These are phyloP conservation scores for Tetranychus urticae DNA, from an alignment of 1,140 invertebrate genomes.

Conservation along the genomic window DNA sequence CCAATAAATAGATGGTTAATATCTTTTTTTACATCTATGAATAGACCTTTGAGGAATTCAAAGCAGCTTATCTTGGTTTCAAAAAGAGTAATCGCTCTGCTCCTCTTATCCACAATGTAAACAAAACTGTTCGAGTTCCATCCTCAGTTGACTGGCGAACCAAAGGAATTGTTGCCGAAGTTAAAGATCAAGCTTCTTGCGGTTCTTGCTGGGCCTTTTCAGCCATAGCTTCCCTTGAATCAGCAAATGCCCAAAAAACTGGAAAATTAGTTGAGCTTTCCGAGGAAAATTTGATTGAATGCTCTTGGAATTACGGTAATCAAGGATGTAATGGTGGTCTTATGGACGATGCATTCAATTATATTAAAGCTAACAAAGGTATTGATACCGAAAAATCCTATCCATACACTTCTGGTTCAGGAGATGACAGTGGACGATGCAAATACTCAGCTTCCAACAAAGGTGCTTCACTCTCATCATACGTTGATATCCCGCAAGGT, in stretches of 20 bases:
- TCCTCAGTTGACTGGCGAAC: constrained; percentile 19
- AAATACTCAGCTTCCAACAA: constrained; percentile 20
- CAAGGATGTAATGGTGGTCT: constrained; percentile 84
- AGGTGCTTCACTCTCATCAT: constrained; percentile 10
- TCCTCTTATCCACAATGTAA: not conserved
- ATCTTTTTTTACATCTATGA: not conserved
- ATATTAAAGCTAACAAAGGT: constrained; percentile 30
- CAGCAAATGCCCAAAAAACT: constrained; percentile 67
- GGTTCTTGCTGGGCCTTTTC: constrained; percentile 85
- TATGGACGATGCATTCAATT: constrained; percentile 56
- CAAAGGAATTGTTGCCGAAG: constrained; percentile 37
- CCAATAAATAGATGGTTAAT: not conserved
- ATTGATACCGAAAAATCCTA: too few species aligned
- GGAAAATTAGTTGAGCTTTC: constrained; percentile 67
- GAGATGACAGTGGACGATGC: too few species aligned
- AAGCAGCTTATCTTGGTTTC: not conserved
- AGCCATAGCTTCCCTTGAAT: constrained; percentile 75
- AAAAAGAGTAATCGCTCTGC: constrained; percentile 9
- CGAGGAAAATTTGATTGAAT: constrained; percentile 94
- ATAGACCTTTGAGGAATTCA: not conserved
- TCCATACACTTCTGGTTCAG: too few species aligned
- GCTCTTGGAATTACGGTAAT: constrained; percentile 54
- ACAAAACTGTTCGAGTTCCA: constrained; percentile 22
- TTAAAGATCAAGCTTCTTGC: constrained; percentile 49
- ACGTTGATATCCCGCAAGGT: constrained; percentile 3